These are phyloP conservation scores for Gibbula magus DNA, from an alignment of 2,888 invertebrate species.

Conservation along the genomic window DNA sequence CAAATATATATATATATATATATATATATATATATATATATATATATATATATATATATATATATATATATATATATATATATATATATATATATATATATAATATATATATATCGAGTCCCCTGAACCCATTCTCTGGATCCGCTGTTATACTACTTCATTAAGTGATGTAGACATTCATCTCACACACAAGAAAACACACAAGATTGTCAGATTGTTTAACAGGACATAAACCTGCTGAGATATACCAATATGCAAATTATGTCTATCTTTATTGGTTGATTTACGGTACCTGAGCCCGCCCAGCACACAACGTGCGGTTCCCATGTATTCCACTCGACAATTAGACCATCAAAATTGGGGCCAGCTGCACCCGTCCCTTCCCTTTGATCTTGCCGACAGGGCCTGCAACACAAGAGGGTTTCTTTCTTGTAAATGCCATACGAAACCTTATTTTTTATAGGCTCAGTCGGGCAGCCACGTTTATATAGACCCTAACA, in stretches of 20 bases:
- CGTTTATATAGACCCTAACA: background rate
- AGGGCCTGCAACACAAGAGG: background rate
- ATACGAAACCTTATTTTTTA: slow-evolving; percentile 9
- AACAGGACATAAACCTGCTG: too few species aligned
- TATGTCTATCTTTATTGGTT: slow-evolving; percentile 4
- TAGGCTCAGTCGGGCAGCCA: background rate
- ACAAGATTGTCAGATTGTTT: too few species aligned
- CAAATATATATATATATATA: too few species aligned
- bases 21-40: too few species aligned
- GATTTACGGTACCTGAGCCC: slow-evolving; percentile 8
- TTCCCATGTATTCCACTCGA: slow-evolving; percentile 16
- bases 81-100: too few species aligned
- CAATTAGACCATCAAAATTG: slow-evolving; percentile 4
- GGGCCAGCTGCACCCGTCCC: background rate
- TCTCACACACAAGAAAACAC: too few species aligned
- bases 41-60: too few species aligned
- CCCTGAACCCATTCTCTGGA: too few species aligned
- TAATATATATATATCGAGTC: too few species aligned
- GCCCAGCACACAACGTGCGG: background rate
- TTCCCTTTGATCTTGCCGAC: background rate
- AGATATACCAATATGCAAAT: background rate
- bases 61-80: too few species aligned
- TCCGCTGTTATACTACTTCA: too few species aligned
- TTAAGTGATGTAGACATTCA: too few species aligned
- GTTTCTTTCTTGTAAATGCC: slow-evolving; percentile 20